Base-by-base conservation (phyloP, 2,113 vertebrate genomes). In the Macquaria ambigua region DNA sequence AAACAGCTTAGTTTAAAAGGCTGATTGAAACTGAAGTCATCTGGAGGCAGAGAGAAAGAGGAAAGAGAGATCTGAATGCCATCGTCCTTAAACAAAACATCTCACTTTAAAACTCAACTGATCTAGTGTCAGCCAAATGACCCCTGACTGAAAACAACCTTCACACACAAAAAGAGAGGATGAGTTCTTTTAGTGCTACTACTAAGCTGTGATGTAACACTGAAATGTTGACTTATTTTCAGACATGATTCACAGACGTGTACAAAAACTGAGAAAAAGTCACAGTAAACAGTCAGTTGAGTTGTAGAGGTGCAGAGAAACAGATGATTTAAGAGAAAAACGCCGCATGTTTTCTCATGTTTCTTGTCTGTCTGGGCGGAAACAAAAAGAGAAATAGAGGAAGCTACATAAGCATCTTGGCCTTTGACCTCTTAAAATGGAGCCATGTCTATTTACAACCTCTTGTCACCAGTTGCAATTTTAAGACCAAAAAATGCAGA, bases 21-120 rank as follows among this genome's bases (percentile, higher is more conserved):
- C 43, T 20, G 82, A 79, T 74, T 52, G 76, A 68, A 43, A 41
- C 1, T 28, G 58, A 77, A 76, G 58, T 59, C 8, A 15, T 53
- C 7, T 21, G 56, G 37, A 18, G 64, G 20, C 21, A 21, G 2
- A 53, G 2, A 53, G 74, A 15, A 15, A 21, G 58, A 58, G 39
- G 48, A 25, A 5, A 58, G 50, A 55, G 23, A 48, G 20, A 56
- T 58, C 14, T 74, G 52, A 55, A 28, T 16, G 43, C 48, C 61
- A 58, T 4, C 43, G 39, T 50, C 48, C 58, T 62, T 41, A 18
- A 74, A 67, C 18, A 46, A 59, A 73, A 53, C 3, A 28, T 64
- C 11, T 58, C 8, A 23, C 73, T 55, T 63, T 9, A 41, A 71
- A 77, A 55, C 37, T 77, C 37, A 31, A 31, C 11, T 62, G 10